Evolutionary conservation across 2,888 invertebrate genomes (phyloP), one percentile per base, ranked within the genome.

Genomic region (Volucella inanis): DNA sequence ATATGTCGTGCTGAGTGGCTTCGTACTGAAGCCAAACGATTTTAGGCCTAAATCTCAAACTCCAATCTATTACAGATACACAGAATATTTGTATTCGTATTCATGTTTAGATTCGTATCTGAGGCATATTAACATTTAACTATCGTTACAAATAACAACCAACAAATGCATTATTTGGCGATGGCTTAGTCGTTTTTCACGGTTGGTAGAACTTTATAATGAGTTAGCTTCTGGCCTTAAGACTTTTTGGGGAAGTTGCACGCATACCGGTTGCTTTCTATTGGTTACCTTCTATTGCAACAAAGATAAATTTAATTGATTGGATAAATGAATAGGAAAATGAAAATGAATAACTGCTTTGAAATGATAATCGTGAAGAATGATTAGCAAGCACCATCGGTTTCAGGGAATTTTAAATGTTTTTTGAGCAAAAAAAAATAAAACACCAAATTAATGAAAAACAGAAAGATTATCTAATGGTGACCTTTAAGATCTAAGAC

Each of bases 161-260:
- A 10, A 8, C 12, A 12, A 22, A 50, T 71, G 78, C 78, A 78
- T 64, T 57, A 70, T 55, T 50, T 78, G 70, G 64, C 55, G 39
- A 49, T 55, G 39, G n/a, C 31, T 31, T 31, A 31, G 10, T 47
- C 41, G 22, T 43, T 38, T 15, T 62, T 45, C 43, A 61, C 41
- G 76, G 76, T 61, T 68, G 59, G 67, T 39, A 68, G 67, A 76
- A 68, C 76, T 61, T 61, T 52, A 18, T 76, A 76, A 76, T 76
- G 76, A 68, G 76, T 15, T 52, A 31, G 57, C 39, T 75, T 12
- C 11, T 18, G 64, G 64, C 64, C 55, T 65, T 59, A 59, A 43
- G 10, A 10, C 41, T 11, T 59, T n/a, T 31, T 31, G 6, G 31
- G 31, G 14, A n/a, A 18, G 49, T 47, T 50, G 59, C 75, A 59